Evolutionary conservation across 2,113 vertebrate species (phyloP), one percentile per base, ranked within the genome.

Genomic region (Nesogale talazaci): DNA sequence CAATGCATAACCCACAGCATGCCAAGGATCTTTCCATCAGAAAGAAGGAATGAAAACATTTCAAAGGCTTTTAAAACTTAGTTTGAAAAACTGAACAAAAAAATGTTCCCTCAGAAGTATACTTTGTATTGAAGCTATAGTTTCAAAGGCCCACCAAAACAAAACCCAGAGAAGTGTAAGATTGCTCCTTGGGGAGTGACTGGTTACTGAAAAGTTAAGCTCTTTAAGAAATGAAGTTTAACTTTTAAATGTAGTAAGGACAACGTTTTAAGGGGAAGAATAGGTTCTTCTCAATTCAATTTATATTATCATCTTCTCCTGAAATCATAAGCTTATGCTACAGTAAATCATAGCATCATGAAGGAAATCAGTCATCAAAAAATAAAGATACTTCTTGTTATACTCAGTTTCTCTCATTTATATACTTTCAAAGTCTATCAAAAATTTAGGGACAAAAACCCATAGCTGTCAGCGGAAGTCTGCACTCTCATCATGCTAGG

Each of bases 401-500:
- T 25, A 61, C 2, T 67, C 15, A 17, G 2, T 61, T 83, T 91
- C 38, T 91, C 38, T 70, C 16, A 89, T 27, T 69, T 74, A 34
- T 78, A 56, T 76, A 72, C 25, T 81, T 9, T n/a, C 69, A 19
- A 89, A 87, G 22, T 59, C 63, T 87, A 69, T 95, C 34, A 74
- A 89, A 83, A 69, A 70, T 56, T 63, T 79, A 23, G 38, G 25
- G 17, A 74, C 46, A 31, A 40, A 61, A 82, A 69, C 59, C 11
- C n/a, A 59, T 12, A 67, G 31, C 52, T 86, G 17, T 31, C 16
- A 22, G n/a, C 14, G 40, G 78, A 86, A 61, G 25, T 75, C 11
- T 85, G 3, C 61, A 59, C 12, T 65, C 81, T 69, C 61, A 61
- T 91, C 72, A 75, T 75, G 19, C 19, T 81, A 14, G 70, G 15